Evolutionary conservation across 2,888 invertebrate genomes (phyloP).

Genomic region (Caenorhabditis zanzibari): DNA sequence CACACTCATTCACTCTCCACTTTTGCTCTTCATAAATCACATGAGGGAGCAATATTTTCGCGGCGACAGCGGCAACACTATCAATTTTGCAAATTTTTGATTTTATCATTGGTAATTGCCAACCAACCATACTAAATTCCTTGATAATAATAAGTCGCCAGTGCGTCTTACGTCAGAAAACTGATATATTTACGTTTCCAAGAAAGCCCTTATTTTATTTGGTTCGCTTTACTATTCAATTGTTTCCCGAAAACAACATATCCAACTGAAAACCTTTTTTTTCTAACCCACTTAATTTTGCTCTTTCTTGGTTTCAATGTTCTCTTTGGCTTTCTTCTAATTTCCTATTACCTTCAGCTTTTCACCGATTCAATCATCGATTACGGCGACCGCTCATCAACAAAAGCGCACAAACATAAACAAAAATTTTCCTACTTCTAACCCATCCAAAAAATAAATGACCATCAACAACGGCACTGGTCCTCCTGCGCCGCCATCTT

Average conservation of each 20-base stretch:
- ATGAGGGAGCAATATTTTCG: slow-evolving; percentile 47
- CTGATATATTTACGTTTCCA: neutral
- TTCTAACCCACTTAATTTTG: neutral
- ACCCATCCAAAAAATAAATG: slow-evolving; percentile 35
- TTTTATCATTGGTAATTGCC: slow-evolving; percentile 49
- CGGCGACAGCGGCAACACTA: slow-evolving; percentile 37
- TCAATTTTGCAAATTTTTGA: slow-evolving; percentile 39
- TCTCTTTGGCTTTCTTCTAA: neutral
- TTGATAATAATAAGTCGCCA: slow-evolving; percentile 51
- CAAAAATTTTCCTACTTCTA: slow-evolving; percentile 15
- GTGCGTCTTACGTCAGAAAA: slow-evolving; percentile 24
- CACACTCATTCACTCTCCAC: slow-evolving; percentile 27
- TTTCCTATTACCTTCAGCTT: slow-evolving; percentile 36
- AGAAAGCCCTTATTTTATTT: too few relatives aligned
- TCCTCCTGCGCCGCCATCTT: slow-evolving; percentile 35
- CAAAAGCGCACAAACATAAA: slow-evolving; percentile 12
- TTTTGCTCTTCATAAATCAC: slow-evolving; percentile 61
- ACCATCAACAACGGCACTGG: slow-evolving; percentile 31
- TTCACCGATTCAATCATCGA: slow-evolving; percentile 9
- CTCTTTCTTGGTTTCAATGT: neutral
- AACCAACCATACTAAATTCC: slow-evolving; percentile 55
- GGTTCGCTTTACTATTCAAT: too few relatives aligned
- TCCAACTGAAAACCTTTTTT: too few relatives aligned
- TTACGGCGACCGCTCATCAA: slow-evolving; percentile 5
- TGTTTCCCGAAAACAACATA: too few relatives aligned